Conservation (phyloP, 2,797 vertebrate species). For the Halcyon chelicuti region DNA sequence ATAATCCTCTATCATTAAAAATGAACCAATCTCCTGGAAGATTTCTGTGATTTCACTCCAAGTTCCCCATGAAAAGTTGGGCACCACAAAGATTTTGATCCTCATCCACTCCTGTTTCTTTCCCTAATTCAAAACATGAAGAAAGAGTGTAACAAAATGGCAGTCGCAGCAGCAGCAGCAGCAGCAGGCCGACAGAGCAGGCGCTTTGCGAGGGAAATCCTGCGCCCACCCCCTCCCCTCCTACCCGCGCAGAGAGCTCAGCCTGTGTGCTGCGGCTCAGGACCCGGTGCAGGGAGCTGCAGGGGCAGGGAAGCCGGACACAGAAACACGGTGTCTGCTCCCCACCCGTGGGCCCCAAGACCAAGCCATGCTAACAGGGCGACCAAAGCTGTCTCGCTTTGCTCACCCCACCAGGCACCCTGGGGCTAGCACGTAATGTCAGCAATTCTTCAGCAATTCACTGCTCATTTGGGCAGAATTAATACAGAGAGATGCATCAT, state of each 20-base stretch:
- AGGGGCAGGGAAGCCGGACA: neutral
- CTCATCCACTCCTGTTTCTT: constrained; percentile 19
- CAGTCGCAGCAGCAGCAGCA: neutral
- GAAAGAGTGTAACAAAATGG: neutral
- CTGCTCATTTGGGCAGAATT: neutral
- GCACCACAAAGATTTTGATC: neutral
- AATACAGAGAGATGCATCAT: neutral
- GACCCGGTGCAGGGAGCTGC: rapidly evolving
- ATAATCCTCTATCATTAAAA: constrained; percentile 74
- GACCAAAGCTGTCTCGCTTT: neutral
- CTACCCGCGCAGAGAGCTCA: neutral
- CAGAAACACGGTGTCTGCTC: neutral
- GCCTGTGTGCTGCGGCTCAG: neutral
- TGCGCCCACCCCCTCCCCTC: rapidly evolving
- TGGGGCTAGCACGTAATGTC: neutral
- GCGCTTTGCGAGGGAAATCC: neutral
- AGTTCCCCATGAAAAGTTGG: neutral
- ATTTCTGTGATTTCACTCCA: neutral
- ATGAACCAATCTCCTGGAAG: constrained; percentile 31
- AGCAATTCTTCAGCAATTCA: neutral
- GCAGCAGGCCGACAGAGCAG: neutral
- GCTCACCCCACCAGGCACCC: neutral
- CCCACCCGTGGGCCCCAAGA: neutral
- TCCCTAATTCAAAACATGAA: neutral
- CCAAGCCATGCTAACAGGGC: rapidly evolving